These are phyloP conservation scores for Oreochromis niloticus DNA, from an alignment of 2,113 vertebrate species.

Conservation along the genomic window DNA sequence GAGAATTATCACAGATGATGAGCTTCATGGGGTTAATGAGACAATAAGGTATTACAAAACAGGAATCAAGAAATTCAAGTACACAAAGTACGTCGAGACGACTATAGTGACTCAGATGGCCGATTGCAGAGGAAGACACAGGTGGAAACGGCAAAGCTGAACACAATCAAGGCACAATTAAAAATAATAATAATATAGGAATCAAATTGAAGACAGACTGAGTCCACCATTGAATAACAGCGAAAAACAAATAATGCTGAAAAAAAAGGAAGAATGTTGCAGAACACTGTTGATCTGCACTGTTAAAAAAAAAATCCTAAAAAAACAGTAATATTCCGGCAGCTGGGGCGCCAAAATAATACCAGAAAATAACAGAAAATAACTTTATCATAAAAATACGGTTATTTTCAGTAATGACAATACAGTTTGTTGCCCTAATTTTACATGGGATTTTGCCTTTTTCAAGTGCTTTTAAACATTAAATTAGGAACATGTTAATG, in stretches of 20 bases:
- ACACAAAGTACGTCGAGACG: neutral
- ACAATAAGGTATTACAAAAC: neutral
- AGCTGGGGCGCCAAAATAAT: no score
- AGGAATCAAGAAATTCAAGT: neutral
- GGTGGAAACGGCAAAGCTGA: neutral
- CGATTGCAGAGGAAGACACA: neutral
- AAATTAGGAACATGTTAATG: no score
- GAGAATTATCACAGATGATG: neutral
- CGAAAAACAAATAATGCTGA: neutral
- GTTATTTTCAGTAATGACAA: no score
- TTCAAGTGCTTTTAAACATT: no score
- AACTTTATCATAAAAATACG: no score
- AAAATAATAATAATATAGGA: neutral
- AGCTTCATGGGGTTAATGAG: neutral
- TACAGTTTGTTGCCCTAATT: no score
- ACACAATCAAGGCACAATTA: neutral
- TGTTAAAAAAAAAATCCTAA: no score
- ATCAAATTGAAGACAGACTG: neutral
- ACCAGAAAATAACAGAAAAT: no score
- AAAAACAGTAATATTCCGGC: no score
- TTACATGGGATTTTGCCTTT: no score
- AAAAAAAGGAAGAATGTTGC: neutral
- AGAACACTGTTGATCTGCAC: neutral
- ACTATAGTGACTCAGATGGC: neutral
- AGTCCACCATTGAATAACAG: neutral